phyloP scores from a whole-genome alignment of 2,113 vertebrate species.

The Menura novaehollandiae region DNA sequence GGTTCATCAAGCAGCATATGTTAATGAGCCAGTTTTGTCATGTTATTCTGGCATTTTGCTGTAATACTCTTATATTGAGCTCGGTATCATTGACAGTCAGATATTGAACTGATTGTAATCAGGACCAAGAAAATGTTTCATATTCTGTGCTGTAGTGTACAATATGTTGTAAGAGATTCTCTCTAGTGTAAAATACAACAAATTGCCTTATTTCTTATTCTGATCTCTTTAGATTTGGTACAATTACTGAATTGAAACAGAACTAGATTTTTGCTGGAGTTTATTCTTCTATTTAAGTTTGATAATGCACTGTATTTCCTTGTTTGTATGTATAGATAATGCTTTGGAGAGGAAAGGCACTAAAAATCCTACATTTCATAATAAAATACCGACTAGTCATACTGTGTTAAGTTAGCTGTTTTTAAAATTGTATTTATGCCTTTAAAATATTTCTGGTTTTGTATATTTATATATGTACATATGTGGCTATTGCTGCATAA shows the following conservation, averaged over 20 bases:
- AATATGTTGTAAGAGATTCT: background rate
- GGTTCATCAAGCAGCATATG: slow-evolving; percentile 21
- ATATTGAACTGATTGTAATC: slow-evolving; percentile 29
- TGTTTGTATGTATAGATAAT: background rate
- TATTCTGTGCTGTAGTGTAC: background rate
- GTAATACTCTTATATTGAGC: slow-evolving; percentile 6
- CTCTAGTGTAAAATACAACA: background rate
- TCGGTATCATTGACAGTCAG: background rate
- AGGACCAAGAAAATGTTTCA: slow-evolving; percentile 32
- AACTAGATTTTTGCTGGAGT: background rate
- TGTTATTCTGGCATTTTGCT: slow-evolving; percentile 39
- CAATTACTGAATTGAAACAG: background rate
- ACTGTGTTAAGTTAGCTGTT: background rate
- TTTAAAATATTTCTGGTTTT: background rate
- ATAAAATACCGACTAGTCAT: background rate
- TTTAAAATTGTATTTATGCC: background rate
- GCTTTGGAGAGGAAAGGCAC: background rate
- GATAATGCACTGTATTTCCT: background rate
- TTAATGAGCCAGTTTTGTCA: slow-evolving; percentile 30
- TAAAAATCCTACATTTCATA: background rate
- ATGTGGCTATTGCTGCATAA: background rate
- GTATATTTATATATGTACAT: background rate
- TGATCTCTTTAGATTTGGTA: background rate
- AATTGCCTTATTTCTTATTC: background rate
- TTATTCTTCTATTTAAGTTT: background rate